Base-by-base conservation (phyloP, 1,140 invertebrate genomes). In the Penaeus japonicus region DNA sequence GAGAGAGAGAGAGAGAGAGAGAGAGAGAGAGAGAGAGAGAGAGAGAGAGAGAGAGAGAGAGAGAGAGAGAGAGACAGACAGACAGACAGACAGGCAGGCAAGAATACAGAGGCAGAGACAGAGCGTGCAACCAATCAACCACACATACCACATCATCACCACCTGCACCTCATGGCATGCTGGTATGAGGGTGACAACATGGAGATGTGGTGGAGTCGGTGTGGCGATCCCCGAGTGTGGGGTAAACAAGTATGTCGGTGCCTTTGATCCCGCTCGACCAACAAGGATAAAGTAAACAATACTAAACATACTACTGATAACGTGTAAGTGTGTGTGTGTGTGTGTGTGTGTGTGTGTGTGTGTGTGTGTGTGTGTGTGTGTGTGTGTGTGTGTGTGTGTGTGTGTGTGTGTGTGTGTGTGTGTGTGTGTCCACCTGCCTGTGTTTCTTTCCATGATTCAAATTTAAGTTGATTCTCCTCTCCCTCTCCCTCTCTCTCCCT, bases 241-340 rank as follows among this genome's bases (percentile, higher is more conserved):
- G 18, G 77, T 87, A 87, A 65, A 81, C 85, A 81, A 59, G 32
- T 24, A 24, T 5, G 53, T 32, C 47, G 78, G 59, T 24, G 10
- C 24, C 85, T 81, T 75, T 87, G 81, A 59, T 65, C 70, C 59
- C 70, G 47, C 57, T 30, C 78, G 30, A 12, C 78, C 78, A 79
- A 55, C 84, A 87, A 65, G 85, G 85, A 87, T 87, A 79, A 70
- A 87, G 77, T 80, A 87, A 87, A 87, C 85, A 87, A 53, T 27
- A 47, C 32, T 62, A 87, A 81, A 87, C 85, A 87, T 35, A 85
- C 84, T 57, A 54, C 73, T 78, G 84, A 78, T 85, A 85, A 85
- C 70, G 57, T 30, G 20, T 39, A 75, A 24, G 62, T 70, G 62
- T 70, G 30, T 70, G 30, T 17, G 62, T 17, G 62, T 70, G 62